Evolutionary conservation across 2,113 vertebrate genomes (phyloP).

Genomic region (Jaculus jaculus): DNA sequence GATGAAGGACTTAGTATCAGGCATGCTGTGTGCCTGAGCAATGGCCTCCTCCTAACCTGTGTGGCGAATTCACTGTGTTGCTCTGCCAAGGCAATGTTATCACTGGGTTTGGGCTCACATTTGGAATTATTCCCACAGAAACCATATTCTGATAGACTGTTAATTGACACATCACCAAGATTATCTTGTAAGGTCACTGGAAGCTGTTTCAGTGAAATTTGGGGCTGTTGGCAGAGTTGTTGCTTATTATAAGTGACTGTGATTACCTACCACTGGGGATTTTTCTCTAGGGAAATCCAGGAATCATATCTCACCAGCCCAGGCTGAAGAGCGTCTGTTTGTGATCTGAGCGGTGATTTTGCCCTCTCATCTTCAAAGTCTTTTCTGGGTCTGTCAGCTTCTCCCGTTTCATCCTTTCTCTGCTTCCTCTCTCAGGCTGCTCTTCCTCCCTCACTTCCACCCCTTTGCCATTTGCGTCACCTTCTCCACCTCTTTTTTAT

Average conservation of each 20-base stretch:
- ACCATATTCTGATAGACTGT: conserved; percentile 24
- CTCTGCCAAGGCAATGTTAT: conserved; percentile 56
- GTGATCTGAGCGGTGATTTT: background rate
- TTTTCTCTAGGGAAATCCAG: background rate
- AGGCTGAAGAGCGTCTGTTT: background rate
- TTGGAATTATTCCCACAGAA: conserved; percentile 46
- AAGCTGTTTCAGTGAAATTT: conserved; percentile 51
- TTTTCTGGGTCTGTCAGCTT: background rate
- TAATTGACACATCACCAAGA: background rate
- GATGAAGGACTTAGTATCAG: conserved; percentile 52
- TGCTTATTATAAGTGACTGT: conserved; percentile 16
- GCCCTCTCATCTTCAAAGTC: background rate
- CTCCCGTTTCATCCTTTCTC: background rate
- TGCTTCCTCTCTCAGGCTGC: background rate
- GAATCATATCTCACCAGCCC: background rate
- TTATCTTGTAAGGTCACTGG: conserved; percentile 7
- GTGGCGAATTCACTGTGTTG: conserved; percentile 61
- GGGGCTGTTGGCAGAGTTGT: background rate
- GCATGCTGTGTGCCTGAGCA: conserved; percentile 37
- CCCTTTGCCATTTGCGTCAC: background rate
- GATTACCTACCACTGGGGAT: background rate
- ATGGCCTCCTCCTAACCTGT: conserved; percentile 49
- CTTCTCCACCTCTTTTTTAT: background rate
- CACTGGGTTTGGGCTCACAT: conserved; percentile 36
- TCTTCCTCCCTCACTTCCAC: background rate